Base-by-base conservation (phyloP, 23 tunicate genomes). In the Botrylloides violaceus region DNA sequence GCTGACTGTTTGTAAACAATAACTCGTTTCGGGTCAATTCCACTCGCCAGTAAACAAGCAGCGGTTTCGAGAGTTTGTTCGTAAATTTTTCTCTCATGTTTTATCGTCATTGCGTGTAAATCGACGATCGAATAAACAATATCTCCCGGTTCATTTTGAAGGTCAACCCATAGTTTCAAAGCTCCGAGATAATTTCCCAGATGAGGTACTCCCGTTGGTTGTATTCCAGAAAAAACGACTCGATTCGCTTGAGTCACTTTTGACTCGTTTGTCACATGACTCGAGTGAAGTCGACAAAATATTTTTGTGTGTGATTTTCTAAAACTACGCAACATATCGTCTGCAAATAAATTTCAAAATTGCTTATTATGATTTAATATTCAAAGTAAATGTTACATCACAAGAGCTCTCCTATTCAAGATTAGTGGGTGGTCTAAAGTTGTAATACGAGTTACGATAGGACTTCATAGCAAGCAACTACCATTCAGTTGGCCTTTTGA, bases 151-250 rank as follows among this genome's bases (percentile, higher is more conserved):
- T 87, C 86, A 50, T 79, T 39, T 71, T 87, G 96, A 30, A 87
- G 49, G 31, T 76, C 62, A 4, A 81, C 79, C 96, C 96, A 87
- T 27, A 80, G 71, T 64, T 81, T 87, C 7, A 87, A 64, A 2
- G 96, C 96, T 12, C 96, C 96, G 18, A 87, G 65, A 33, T 76
- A 87, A 53, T 87, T 87, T 33, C 96, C 96, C 62, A 87, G 66
- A 64, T 87, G 96, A 2, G 96, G 96, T 28, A 87, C 76, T 36
- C 96, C 96, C 20, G 96, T 87, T 21, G 96, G 96, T 63, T 87
- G 96, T 7, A 87, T 87, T 20, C 96, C 96, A 29, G 96, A 87
- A 64, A 77, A 81, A 4, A 87, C 81, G 4, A 87, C 87, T 71
- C 49, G 33, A 6, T 78, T 23, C 12, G 53, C 53, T 15, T 9